These are phyloP conservation scores for Drosophila santomea DNA, from an alignment of 1,140 invertebrate genomes.

Conservation along the genomic window DNA sequence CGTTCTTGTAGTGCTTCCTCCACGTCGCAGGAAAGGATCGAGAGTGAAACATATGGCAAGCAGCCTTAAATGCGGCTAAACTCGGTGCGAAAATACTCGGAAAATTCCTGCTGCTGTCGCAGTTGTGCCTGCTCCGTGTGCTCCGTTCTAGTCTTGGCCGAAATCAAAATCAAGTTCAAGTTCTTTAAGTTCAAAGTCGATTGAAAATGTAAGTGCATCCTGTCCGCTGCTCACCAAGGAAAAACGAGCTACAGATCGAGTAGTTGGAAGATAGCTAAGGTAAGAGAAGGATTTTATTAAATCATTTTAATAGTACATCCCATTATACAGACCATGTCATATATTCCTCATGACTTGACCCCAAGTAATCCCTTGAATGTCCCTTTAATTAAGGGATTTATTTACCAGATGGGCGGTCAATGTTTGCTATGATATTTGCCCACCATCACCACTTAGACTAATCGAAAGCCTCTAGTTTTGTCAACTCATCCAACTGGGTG, in stretches of 20 bases:
- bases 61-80: constrained; percentile 59
- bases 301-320: not conserved
- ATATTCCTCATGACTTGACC: not conserved
- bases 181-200: constrained; percentile 56
- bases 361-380: constrained; percentile 6
- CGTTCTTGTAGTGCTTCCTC: constrained; percentile 48
- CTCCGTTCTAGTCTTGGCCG: constrained; percentile 38
- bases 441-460: constrained; percentile 51
- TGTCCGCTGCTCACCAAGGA: not conserved
- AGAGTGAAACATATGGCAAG: constrained; percentile 51
- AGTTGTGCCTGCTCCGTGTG: constrained; percentile 48
- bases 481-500: constrained; percentile 46
- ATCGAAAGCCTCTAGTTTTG: constrained; percentile 56
- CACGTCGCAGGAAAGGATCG: constrained; percentile 33
- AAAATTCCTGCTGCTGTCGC: constrained; percentile 50
- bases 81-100: constrained; percentile 24
- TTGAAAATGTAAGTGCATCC: constrained; percentile 43
- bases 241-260: not conserved
- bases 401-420: constrained; percentile 3
- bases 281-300: not conserved
- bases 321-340: too few relatives aligned
- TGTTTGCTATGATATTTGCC: constrained; percentile 34
- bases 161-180: constrained; percentile 55
- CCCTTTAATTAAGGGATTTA: constrained; percentile 16
- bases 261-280: not conserved